Evolutionary conservation across 2,888 invertebrate species (phyloP).

Genomic region (Priocnemis perturbator): DNA sequence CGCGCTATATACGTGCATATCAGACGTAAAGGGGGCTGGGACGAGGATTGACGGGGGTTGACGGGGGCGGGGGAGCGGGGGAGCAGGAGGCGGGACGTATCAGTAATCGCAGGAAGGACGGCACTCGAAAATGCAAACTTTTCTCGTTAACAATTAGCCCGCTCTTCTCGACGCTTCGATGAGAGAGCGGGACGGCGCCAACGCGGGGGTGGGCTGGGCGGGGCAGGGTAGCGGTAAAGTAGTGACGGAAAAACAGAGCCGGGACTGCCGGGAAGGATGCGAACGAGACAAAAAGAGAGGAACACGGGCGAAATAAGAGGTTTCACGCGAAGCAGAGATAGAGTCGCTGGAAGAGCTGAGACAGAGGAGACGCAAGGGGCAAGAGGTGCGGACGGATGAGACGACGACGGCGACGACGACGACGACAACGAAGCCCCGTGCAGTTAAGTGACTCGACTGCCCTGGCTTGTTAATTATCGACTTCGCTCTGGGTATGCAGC

Average conservation of each 20-base stretch:
- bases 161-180: slow-evolving; percentile 36
- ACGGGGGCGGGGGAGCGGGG: not conserved
- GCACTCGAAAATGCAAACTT: slow-evolving; percentile 61
- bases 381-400: slow-evolving; percentile 35
- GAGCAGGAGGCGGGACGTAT: slow-evolving; percentile 1
- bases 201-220: not conserved
- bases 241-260: slow-evolving; percentile 14
- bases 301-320: not conserved
- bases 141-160: slow-evolving; percentile 66
- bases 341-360: slow-evolving; percentile 28
- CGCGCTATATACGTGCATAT: too few relatives aligned
- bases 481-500: slow-evolving; percentile 56
- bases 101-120: slow-evolving; percentile 23
- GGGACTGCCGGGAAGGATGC: slow-evolving; percentile 14
- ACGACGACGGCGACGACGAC: too few relatives aligned
- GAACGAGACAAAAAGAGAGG: not conserved
- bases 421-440: too few relatives aligned
- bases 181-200: slow-evolving; percentile 17
- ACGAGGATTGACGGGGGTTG: not conserved
- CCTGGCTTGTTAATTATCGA: slow-evolving; percentile 72
- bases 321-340: slow-evolving; percentile 15
- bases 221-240: not conserved
- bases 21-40: not conserved
- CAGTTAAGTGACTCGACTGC: slow-evolving; percentile 61
- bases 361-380: slow-evolving; percentile 5